Conservation (phyloP, 1,140 invertebrate species). For the Drosophila ficusphila region DNA sequence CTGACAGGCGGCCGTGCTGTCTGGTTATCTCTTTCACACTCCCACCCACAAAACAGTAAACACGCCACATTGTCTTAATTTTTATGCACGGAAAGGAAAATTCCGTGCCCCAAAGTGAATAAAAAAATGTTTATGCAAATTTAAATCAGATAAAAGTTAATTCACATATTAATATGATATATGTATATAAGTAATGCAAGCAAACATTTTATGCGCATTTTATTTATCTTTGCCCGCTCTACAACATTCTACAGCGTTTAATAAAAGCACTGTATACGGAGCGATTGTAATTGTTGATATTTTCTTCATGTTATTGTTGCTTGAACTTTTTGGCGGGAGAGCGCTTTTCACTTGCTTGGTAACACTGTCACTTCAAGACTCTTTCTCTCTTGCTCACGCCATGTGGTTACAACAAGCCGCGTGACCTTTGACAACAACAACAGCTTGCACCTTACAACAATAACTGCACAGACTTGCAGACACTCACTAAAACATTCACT, state of each 20-base stretch:
- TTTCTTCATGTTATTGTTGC: neutral
- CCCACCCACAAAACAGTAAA: neutral
- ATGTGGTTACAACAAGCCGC: slow-evolving; percentile 34
- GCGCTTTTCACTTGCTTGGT: neutral
- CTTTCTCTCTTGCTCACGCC: neutral
- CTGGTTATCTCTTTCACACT: slow-evolving; percentile 31
- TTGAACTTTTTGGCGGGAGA: slow-evolving; percentile 17
- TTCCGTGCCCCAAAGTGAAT: too few species aligned
- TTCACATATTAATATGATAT: too few species aligned
- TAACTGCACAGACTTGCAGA: slow-evolving; percentile 16
- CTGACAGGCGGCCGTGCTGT: slow-evolving; percentile 4
- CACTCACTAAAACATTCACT: neutral
- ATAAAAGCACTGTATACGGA: neutral
- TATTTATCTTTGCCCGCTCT: too few species aligned
- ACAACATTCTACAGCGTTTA: neutral
- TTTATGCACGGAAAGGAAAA: neutral
- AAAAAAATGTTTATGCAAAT: too few species aligned
- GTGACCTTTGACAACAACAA: slow-evolving; percentile 54
- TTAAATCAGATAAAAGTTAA: too few species aligned
- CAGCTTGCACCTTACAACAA: slow-evolving; percentile 10
- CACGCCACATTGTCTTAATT: slow-evolving; percentile 1
- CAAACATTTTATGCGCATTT: too few species aligned
- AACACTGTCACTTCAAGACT: neutral
- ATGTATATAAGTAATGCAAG: too few species aligned
- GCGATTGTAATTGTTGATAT: neutral